Conservation (phyloP, 1,140 invertebrate species). For the Dendroctonus valens region DNA sequence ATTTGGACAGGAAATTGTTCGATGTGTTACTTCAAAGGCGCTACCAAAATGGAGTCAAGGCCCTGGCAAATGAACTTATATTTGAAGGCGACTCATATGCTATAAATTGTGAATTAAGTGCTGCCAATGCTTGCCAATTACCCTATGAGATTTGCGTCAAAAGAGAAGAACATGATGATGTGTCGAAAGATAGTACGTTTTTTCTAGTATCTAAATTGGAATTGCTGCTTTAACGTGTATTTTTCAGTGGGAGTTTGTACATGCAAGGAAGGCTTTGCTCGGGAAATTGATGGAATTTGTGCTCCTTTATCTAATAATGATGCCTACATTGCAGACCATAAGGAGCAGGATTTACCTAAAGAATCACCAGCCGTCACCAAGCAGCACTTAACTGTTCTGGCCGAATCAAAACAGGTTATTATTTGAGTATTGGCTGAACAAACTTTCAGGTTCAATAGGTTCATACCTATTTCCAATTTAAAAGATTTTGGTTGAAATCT, state of each 20-base stretch:
- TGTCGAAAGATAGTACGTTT: slow-evolving; percentile 46
- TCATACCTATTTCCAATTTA: not conserved
- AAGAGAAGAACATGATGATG: slow-evolving; percentile 52
- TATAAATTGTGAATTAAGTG: slow-evolving; percentile 52
- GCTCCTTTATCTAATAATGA: slow-evolving; percentile 39
- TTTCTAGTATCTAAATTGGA: slow-evolving; percentile 8
- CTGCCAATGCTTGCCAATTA: slow-evolving; percentile 36
- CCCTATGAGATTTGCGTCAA: slow-evolving; percentile 64
- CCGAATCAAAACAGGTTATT: slow-evolving; percentile 67
- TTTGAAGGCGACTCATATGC: slow-evolving; percentile 36
- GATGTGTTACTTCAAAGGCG: slow-evolving; percentile 37
- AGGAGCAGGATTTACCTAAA: slow-evolving; percentile 45
- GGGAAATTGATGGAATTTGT: slow-evolving; percentile 55
- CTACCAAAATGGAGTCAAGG: slow-evolving; percentile 37
- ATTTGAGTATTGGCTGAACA: not conserved
- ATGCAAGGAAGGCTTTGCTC: slow-evolving; percentile 61
- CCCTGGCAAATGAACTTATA: slow-evolving; percentile 42
- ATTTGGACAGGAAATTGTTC: slow-evolving; percentile 37
- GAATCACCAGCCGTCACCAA: slow-evolving; percentile 49
- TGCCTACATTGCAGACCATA: slow-evolving; percentile 40
- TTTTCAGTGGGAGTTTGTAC: slow-evolving; percentile 60
- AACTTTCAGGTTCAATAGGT: not conserved
- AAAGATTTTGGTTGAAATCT: not conserved
- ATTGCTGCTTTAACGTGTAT: slow-evolving; percentile 2
- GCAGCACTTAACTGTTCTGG: slow-evolving; percentile 74